Conservation (phyloP, 2,888 invertebrate species). For the Limnephilus rhombicus region DNA sequence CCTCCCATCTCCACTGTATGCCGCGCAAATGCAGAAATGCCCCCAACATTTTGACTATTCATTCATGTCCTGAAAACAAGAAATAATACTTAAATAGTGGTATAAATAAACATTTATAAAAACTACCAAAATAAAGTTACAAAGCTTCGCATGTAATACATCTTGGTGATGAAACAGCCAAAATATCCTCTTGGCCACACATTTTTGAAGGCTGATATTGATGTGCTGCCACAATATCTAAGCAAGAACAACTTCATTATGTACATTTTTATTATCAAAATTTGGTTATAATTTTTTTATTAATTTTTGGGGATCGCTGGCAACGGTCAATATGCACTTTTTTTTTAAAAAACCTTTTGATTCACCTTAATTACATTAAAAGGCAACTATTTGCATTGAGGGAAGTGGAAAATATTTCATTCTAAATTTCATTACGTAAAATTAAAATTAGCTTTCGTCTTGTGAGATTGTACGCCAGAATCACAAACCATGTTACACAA, state of each 20-base stretch:
- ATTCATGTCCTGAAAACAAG: slow-evolving; percentile 45
- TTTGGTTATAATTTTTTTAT: too few relatives aligned
- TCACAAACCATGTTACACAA: too few relatives aligned
- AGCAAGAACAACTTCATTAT: neutral
- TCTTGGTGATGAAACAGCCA: neutral
- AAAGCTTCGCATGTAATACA: too few relatives aligned
- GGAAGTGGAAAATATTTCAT: too few relatives aligned
- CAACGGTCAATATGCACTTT: too few relatives aligned
- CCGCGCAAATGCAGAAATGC: slow-evolving; percentile 61
- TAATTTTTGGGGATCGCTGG: too few relatives aligned
- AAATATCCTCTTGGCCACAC: neutral
- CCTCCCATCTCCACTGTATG: slow-evolving; percentile 84
- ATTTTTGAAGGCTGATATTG: neutral
- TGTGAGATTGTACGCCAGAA: too few relatives aligned
- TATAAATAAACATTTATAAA: neutral
- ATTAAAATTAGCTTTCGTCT: too few relatives aligned
- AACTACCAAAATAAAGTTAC: neutral
- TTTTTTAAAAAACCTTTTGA: too few relatives aligned
- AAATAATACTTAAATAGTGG: neutral
- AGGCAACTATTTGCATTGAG: too few relatives aligned
- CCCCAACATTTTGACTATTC: slow-evolving; percentile 49
- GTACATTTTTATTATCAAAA: neutral
- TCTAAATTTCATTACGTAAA: too few relatives aligned
- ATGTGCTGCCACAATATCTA: neutral
- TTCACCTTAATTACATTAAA: too few relatives aligned